Base-by-base conservation (phyloP, 2,113 vertebrate genomes). In the Helogale parvula region DNA sequence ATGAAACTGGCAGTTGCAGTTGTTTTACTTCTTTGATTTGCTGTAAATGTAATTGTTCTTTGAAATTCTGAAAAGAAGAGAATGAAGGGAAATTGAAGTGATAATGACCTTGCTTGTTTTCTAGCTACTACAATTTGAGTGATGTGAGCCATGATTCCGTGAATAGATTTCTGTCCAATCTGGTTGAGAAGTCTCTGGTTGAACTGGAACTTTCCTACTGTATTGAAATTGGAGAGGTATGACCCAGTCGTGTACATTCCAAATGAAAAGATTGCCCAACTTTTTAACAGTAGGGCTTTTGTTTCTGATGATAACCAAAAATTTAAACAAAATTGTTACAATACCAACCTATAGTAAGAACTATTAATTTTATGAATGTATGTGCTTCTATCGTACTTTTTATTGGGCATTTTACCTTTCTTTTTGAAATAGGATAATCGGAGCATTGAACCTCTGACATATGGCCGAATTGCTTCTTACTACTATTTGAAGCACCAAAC, bases 401-500 rank as follows among this genome's bases (percentile, higher is more conserved):
- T 77, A 66, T 65, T 68, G 38, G 16, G 87, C 69, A 72, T 54
- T 77, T 93, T 84, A 15, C 89, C 57, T 72, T 91, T 94, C 71
- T 96, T 92, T 47, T 97, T 79, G 74, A 96, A 3, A 96, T 96
- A 99, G 99, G 99, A 99, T 84, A 99, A 99, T 79, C 99, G 98
- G 72, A 99, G 98, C 86, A 99, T 99, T 38, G 99, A 99, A 63
- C 99, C 99, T 1, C 98, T 99, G 91, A 99, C 99, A 0, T 99
- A 99, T 0, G 99, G 99, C 9, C 99, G 99, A 23, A 99, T 99
- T 83, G 98, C 99, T 47, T 99, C 99, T 93, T 99, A 99, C 95
- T 99, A 99, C 98, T 99, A 99, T 98, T 97, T 99, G 99, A 99
- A 99, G 96, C 99, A 99, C 98, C 99, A 99, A 97, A 99, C 99